Conservation (phyloP, 2,797 vertebrate genomes). For the Eulemur rubriventer region DNA sequence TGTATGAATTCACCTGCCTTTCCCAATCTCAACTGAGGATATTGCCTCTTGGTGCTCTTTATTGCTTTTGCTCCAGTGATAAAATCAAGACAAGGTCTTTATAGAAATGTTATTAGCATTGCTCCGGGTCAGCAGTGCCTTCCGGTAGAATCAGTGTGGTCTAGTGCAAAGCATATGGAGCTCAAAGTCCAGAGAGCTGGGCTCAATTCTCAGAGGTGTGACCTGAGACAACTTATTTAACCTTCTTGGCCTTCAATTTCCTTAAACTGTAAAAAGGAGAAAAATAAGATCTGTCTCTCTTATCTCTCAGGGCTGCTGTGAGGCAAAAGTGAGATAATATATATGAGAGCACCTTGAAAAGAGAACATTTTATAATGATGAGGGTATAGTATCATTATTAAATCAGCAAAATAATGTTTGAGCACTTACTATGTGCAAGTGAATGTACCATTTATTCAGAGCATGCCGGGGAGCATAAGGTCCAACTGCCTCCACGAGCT, state of each 20-base stretch:
- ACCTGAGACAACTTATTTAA: constrained; percentile 48
- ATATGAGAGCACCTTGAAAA: not conserved
- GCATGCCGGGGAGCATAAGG: not conserved
- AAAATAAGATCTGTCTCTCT: constrained; percentile 18
- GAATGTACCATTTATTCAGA: not conserved
- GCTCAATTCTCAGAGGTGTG: constrained; percentile 18
- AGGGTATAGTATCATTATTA: not conserved
- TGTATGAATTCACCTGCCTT: constrained; percentile 61
- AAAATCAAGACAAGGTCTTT: constrained; percentile 58
- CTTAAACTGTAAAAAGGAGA: constrained; percentile 39
- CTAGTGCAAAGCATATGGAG: not conserved
- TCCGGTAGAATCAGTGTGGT: not conserved
- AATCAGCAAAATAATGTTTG: not conserved
- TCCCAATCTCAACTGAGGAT: constrained; percentile 62
- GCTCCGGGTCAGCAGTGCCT: not conserved
- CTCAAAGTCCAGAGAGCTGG: not conserved
- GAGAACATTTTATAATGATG: constrained; percentile 6
- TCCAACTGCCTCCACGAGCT: not conserved
- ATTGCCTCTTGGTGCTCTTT: constrained; percentile 72
- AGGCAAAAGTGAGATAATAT: not conserved
- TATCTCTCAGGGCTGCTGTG: not conserved
- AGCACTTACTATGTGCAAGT: not conserved
- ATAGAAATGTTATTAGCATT: constrained; percentile 67
- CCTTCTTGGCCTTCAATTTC: not conserved
- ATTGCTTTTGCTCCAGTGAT: constrained; percentile 71